phyloP scores from a whole-genome alignment of 1,140 invertebrate genomes.

The Pemphigus obesinymphae region DNA sequence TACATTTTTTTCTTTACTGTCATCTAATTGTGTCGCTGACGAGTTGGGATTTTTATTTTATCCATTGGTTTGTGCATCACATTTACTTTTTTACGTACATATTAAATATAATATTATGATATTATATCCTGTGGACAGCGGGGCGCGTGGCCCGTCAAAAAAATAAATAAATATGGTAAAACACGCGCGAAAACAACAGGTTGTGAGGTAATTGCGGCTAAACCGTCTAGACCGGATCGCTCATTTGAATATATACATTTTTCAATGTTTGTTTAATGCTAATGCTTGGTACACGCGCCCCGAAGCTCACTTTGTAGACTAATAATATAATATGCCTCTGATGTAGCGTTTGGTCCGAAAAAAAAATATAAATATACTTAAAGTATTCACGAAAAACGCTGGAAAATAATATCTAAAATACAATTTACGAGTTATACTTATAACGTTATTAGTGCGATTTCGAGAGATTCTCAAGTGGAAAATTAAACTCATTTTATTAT shows the following conservation, averaged over 20 bases:
- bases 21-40: conserved; percentile 35
- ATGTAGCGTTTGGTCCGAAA: background rate
- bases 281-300: background rate
- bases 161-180: background rate
- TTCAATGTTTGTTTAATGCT: background rate
- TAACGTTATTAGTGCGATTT: background rate
- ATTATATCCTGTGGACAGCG: background rate
- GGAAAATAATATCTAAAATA: conserved; percentile 1
- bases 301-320: conserved; percentile 1
- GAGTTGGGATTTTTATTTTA: conserved; percentile 35
- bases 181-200: background rate
- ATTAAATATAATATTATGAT: background rate
- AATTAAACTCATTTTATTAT: conserved; percentile 21
- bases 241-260: background rate
- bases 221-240: background rate
- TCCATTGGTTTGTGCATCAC: conserved; percentile 40
- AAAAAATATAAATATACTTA: background rate
- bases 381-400: background rate
- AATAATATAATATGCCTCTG: background rate
- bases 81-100: conserved; percentile 8
- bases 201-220: background rate
- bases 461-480: conserved; percentile 2
- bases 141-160: background rate
- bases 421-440: background rate
- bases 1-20: conserved; percentile 2